Evolutionary conservation across 2,113 vertebrate species (phyloP), one percentile per base, ranked within the genome.

Genomic region (Recurvirostra avosetta): DNA sequence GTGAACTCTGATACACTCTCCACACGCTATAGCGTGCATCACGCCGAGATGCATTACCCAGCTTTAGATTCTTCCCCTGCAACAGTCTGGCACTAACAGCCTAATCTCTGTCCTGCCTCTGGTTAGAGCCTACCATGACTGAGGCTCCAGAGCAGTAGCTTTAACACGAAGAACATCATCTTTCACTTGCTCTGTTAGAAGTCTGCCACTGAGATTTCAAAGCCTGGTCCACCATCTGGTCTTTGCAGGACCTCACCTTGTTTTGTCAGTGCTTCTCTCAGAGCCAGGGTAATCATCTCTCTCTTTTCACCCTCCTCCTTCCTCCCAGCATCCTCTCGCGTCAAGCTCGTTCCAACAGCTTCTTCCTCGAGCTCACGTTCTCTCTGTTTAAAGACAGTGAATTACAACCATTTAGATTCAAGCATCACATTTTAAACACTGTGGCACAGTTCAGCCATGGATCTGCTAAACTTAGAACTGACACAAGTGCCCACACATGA

Each of bases 211-310:
- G 14, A 17, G n/a, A 12, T 10, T 21, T 38, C 29, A 45, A 70
- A 88, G 20, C 7, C 50, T 40, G 21, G 5, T 36, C n/a, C 82
- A 43, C 21, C 45, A 18, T 4, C 41, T 6, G 30, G 63, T 25
- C 49, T 21, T 27, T 5, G 32, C 16, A 41, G 75, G 55, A 23
- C 41, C 67, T 95, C 96, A 99, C 99, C 99, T 99, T 99, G 99
- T 56, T 99, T 99, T 11, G 98, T 98, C 20, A 99, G 98, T 0
- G 99, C 98, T 26, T 98, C 98, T 75, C 99, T 98, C 41, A 99
- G 98, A 52, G 99, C 98, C 0, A 99, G 98, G 1, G 99, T 99
- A 80, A 99, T 99, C 99, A 99, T 99, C 90, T 99, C 99, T 93
- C 99, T 97, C 83, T 92, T 90, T 58, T 98, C 99, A 25, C 72